phyloP scores from a whole-genome alignment of 2,888 invertebrate genomes.

The Scaptomyza flava region DNA sequence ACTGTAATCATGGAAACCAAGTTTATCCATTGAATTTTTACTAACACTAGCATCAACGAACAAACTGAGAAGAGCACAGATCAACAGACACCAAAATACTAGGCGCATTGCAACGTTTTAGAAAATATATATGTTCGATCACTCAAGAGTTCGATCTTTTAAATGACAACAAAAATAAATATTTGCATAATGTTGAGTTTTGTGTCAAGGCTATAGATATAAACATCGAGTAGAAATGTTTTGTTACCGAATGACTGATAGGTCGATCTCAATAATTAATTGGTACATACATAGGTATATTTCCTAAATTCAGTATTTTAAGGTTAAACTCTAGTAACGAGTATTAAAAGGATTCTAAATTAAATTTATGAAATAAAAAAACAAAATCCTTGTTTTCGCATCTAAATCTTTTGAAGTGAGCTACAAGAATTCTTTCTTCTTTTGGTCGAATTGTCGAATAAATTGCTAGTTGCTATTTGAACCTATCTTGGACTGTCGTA shows the following conservation, averaged over 20 bases:
- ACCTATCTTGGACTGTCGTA: no score
- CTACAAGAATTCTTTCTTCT: no score
- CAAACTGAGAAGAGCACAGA: neutral
- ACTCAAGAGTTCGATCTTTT: neutral
- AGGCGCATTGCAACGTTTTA: slow-evolving; percentile 31
- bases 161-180: neutral
- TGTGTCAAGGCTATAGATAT: neutral
- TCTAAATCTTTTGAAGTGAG: no score
- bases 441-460: no score
- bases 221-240: neutral
- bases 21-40: slow-evolving; percentile 25
- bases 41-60: neutral
- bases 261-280: neutral
- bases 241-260: neutral
- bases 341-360: no score
- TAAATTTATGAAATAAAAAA: no score
- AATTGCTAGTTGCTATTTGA: no score
- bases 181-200: slow-evolving; percentile 8
- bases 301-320: no score
- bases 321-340: no score
- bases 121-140: neutral
- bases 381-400: no score
- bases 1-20: slow-evolving; percentile 44
- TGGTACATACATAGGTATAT: no score
- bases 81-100: slow-evolving; percentile 30